Evolutionary conservation across 2,113 vertebrate genomes (phyloP).

Genomic region (Phylloscopus trochilus): DNA sequence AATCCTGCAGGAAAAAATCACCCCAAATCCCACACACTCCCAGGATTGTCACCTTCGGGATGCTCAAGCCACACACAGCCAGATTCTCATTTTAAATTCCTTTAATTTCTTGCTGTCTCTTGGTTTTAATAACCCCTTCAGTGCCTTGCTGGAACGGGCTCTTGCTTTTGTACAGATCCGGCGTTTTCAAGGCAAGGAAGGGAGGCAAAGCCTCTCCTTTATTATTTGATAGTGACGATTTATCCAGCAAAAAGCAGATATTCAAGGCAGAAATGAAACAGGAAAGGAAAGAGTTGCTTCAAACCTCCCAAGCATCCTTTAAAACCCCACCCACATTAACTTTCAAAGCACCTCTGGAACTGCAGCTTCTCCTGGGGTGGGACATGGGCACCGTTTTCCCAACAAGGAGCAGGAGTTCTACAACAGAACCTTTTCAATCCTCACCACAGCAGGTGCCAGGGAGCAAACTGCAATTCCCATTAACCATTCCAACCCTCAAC

Average conservation of each 20-base stretch:
- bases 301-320: not conserved
- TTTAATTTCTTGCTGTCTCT: not conserved
- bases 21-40: slow-evolving; percentile 30
- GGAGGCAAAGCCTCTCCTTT: not conserved
- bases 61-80: not conserved
- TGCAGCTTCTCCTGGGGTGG: not conserved
- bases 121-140: not conserved
- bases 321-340: not conserved
- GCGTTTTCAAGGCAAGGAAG: rapidly evolving
- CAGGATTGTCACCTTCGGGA: slow-evolving; percentile 35
- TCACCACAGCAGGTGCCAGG: slow-evolving; percentile 17
- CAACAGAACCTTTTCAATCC: not conserved
- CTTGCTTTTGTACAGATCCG: not conserved
- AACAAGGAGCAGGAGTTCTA: not conserved
- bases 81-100: not conserved
- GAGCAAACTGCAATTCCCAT: not conserved
- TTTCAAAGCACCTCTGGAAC: not conserved
- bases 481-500: not conserved
- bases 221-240: rapidly evolving
- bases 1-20: not conserved
- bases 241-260: not conserved
- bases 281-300: not conserved
- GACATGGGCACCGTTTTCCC: not conserved
- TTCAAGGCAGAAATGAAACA: not conserved
- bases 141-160: not conserved